phyloP scores from a whole-genome alignment of 1,140 invertebrate genomes.

The Ganaspis sp. region DNA sequence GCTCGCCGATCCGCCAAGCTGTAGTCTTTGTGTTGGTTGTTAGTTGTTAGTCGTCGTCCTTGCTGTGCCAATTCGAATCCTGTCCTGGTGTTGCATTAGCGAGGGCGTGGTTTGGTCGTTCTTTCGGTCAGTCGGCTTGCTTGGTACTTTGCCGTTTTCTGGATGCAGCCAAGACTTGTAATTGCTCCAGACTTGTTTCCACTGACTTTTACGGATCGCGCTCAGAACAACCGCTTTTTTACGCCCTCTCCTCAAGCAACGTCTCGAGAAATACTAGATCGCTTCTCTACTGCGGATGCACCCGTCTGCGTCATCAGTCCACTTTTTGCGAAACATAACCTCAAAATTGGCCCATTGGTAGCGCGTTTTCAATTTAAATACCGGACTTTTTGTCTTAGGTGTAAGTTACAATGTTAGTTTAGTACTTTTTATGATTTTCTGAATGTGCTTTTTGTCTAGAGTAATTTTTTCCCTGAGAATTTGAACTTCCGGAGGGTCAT shows the following conservation, averaged over 20 bases:
- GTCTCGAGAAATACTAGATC: background rate
- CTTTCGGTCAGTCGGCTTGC: slow-evolving; percentile 3
- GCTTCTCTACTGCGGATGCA: background rate
- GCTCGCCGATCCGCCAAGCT: slow-evolving; percentile 35
- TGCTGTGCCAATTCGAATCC: slow-evolving; percentile 50
- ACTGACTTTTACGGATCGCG: slow-evolving; percentile 37
- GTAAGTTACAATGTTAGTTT: too few relatives aligned
- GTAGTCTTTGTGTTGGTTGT: slow-evolving; percentile 52
- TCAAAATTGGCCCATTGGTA: too few relatives aligned
- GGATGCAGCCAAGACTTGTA: slow-evolving; percentile 29
- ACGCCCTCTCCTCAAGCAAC: background rate
- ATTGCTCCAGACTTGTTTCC: slow-evolving; percentile 46
- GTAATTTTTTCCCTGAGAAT: too few relatives aligned
- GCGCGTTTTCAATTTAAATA: too few relatives aligned
- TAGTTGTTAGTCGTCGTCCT: slow-evolving; percentile 52
- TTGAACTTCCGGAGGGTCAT: too few relatives aligned
- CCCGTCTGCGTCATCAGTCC: background rate
- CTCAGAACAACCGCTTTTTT: slow-evolving; percentile 27
- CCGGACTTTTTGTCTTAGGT: too few relatives aligned
- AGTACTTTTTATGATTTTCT: too few relatives aligned
- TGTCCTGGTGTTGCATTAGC: slow-evolving; percentile 53
- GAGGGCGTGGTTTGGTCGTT: slow-evolving; percentile 50
- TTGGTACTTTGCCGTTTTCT: slow-evolving; percentile 24
- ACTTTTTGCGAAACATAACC: background rate
- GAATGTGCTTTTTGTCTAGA: too few relatives aligned